Evolutionary conservation across 2,113 vertebrate genomes (phyloP).

Genomic region (Xiphophorus maculatus): DNA sequence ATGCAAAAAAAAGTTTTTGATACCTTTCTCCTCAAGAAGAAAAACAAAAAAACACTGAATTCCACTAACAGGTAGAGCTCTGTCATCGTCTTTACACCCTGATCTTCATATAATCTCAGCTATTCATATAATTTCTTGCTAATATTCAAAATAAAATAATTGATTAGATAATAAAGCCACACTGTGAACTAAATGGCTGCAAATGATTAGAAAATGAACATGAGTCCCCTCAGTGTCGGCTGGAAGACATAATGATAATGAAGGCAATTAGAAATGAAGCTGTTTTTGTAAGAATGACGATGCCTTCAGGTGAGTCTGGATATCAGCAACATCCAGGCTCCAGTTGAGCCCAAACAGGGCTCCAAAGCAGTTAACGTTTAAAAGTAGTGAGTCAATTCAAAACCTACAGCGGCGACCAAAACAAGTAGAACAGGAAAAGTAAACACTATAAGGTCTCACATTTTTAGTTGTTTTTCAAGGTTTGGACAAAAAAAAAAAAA

Average conservation of each 20-base stretch:
- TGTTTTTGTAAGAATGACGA: conserved; percentile 23
- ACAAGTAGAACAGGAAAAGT: neutral
- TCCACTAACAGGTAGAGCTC: neutral
- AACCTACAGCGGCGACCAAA: neutral
- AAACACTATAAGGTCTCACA: neutral
- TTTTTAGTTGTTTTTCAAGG: too few species aligned
- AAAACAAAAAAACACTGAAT: neutral
- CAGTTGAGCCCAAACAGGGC: neutral
- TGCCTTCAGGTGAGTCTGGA: conserved; percentile 12
- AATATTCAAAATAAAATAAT: conserved; percentile 11
- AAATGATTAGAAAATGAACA: conserved; percentile 9
- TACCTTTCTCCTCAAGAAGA: neutral
- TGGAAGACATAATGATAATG: conserved; percentile 12
- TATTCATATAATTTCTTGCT: neutral
- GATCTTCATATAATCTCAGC: neutral
- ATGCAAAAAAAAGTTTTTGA: neutral
- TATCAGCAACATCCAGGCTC: neutral
- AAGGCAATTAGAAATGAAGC: conserved; percentile 6
- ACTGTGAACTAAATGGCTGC: conserved; percentile 6
- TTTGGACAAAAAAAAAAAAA: neutral
- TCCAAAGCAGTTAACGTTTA: neutral
- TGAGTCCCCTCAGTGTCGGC: conserved; percentile 5
- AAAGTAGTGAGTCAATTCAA: neutral
- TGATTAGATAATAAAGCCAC: conserved; percentile 17
- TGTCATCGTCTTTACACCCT: neutral